Evolutionary conservation across 1,140 invertebrate genomes (phyloP), one percentile per base, ranked within the genome.

Genomic region (Stenopsyche tienmushanensis): DNA sequence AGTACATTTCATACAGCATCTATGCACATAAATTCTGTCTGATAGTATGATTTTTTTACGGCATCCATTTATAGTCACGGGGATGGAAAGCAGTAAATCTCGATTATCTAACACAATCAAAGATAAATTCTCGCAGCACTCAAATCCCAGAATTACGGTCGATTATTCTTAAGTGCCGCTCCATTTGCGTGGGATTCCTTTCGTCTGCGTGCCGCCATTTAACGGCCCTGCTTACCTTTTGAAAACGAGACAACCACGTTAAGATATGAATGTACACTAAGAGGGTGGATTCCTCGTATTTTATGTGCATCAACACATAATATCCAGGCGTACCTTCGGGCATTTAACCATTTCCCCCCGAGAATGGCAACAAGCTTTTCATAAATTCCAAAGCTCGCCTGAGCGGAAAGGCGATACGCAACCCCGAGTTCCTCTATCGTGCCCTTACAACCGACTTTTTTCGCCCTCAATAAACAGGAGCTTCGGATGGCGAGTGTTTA

Each of bases 361-460:
- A n/a, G n/a, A n/a, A n/a, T n/a, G n/a, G n/a, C n/a, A n/a, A n/a
- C n/a, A n/a, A n/a, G 29, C 53, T 41, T 57, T 57, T 57, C 53
- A 57, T 41, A 57, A 57, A 57, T 57, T 57, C 53, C 53, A 39
- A 57, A 57, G 34, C 29, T 41, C 50, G 23, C 13, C 34, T 41
- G 29, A 41, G 29, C 34, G 53, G 53, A 57, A 41, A 34, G 53
- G 53, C 26, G 26, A 57, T 57, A 41, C 26, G 25, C 50, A 25
- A n/a, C n/a, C n/a, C n/a, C n/a, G 10, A 18, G 17, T 8, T 47
- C 44, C 44, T 47, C 8, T 47, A 47, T 47, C 44, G 44, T 5
- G 44, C 7, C 10, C 17, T 5, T 5, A 8, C 10, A 47, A 13
- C 13, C 5, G 13, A 34, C 20, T 17, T 21, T 41, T 57, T 41